Conservation (phyloP, 1,140 invertebrate species). For the Brachionus plicatilis region DNA sequence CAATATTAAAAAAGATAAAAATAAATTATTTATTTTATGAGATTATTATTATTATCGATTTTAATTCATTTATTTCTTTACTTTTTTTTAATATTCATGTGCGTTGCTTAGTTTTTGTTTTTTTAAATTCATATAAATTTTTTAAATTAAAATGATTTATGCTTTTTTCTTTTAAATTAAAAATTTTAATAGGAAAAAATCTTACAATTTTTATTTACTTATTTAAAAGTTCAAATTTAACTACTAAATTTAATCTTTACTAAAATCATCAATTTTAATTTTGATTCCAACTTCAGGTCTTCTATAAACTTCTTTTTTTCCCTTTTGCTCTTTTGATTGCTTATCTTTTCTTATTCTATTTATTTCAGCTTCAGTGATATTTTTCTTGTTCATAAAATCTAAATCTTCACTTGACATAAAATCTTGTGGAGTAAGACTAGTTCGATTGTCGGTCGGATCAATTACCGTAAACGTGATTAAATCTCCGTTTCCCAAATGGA, state of each 20-base stretch:
- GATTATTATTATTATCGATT: too few species aligned
- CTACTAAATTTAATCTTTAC: background rate
- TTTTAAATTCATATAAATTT: too few species aligned
- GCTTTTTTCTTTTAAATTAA: too few species aligned
- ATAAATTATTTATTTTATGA: too few species aligned
- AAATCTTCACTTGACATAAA: conserved; percentile 31
- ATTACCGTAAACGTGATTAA: background rate
- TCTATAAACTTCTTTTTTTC: background rate
- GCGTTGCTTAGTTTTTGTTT: too few species aligned
- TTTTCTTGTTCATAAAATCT: background rate
- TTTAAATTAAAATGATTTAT: too few species aligned
- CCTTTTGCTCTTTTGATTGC: background rate
- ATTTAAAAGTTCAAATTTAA: background rate
- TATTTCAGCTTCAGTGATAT: background rate
- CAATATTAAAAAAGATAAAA: too few species aligned
- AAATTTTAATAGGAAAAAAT: background rate
- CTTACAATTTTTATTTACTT: background rate
- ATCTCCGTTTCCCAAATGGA: conserved; percentile 12
- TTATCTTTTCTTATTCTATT: conserved; percentile 6
- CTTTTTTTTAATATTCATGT: too few species aligned
- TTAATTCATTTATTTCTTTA: too few species aligned
- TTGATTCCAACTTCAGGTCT: conserved; percentile 45
- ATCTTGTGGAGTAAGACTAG: background rate
- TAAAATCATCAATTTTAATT: conserved; percentile 48
- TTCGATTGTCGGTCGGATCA: background rate